A percentile compares a stretch with the other conserved stretches of the same genome.
phyloP scores from a whole-genome alignment of 2,888 invertebrate genomes.

The Andrena flavipes region DNA sequence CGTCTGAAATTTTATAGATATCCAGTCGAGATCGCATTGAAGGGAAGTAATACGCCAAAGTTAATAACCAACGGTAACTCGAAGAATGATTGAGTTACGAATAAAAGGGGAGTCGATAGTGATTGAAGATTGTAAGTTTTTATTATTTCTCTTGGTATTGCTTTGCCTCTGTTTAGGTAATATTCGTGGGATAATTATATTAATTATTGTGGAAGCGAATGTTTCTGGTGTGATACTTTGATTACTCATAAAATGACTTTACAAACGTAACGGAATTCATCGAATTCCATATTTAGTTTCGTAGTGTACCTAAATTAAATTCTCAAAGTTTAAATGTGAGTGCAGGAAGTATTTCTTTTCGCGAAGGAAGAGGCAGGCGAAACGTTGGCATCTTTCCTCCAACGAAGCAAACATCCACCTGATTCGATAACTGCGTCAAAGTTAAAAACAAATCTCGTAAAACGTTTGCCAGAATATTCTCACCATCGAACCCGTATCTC shows the following conservation, averaged over 20 bases:
- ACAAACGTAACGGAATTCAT: neutral
- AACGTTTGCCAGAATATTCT: slow-evolving; percentile 17
- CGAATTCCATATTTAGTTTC: neutral
- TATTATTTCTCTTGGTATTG: too few relatives aligned
- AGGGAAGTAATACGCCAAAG: neutral
- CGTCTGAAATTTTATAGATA: neutral
- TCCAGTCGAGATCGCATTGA: too few relatives aligned
- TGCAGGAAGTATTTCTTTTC: too few relatives aligned
- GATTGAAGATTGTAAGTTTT: too few relatives aligned
- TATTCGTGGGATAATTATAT: too few relatives aligned
- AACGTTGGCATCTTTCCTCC: too few relatives aligned
- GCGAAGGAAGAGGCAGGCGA: too few relatives aligned
- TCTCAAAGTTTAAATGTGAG: too few relatives aligned
- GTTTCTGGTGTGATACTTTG: neutral
- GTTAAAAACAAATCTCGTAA: neutral
- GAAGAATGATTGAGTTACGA: neutral
- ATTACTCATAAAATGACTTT: neutral
- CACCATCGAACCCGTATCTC: neutral
- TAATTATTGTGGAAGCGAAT: too few relatives aligned
- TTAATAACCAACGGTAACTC: too few relatives aligned
- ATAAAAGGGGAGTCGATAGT: neutral
- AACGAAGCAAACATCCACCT: neutral
- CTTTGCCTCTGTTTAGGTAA: too few relatives aligned
- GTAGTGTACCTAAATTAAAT: too few relatives aligned
- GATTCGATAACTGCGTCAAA: neutral